phyloP scores from a whole-genome alignment of 2,797 vertebrate species.

The Petrocephalus sullivani region DNA sequence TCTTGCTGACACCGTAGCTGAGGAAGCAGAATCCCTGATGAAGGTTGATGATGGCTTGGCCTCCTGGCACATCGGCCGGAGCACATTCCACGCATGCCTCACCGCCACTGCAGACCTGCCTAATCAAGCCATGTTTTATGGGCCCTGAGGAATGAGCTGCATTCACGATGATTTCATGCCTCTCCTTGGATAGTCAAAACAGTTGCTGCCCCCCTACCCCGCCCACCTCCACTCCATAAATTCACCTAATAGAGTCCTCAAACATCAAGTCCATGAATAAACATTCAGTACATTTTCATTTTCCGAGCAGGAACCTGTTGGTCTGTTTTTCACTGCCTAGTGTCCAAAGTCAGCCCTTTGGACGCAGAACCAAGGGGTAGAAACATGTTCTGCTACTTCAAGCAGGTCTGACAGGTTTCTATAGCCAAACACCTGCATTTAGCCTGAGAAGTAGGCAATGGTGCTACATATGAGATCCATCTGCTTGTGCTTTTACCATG shows the following conservation, averaged over 20 bases:
- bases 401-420: not conserved
- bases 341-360: not conserved
- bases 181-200: not conserved
- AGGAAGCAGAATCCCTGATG: not conserved
- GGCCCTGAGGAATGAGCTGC: not conserved
- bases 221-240: not conserved
- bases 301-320: not conserved
- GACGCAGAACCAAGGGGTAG: not conserved
- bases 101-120: not conserved
- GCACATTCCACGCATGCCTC: not conserved
- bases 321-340: not conserved
- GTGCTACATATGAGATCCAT: not conserved
- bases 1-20: not conserved
- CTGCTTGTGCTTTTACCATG: not conserved
- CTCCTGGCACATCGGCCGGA: not conserved
- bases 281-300: not conserved
- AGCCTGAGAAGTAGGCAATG: not conserved
- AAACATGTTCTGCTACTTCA: not conserved
- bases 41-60: not conserved
- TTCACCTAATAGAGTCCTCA: not conserved
- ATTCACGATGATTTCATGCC: not conserved
- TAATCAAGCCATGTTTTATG: not conserved
- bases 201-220: not conserved
- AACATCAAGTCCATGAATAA: not conserved
- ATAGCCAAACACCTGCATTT: not conserved